Evolutionary conservation across 1,140 invertebrate species (phyloP).

Genomic region (Caligus rogercresseyi): DNA sequence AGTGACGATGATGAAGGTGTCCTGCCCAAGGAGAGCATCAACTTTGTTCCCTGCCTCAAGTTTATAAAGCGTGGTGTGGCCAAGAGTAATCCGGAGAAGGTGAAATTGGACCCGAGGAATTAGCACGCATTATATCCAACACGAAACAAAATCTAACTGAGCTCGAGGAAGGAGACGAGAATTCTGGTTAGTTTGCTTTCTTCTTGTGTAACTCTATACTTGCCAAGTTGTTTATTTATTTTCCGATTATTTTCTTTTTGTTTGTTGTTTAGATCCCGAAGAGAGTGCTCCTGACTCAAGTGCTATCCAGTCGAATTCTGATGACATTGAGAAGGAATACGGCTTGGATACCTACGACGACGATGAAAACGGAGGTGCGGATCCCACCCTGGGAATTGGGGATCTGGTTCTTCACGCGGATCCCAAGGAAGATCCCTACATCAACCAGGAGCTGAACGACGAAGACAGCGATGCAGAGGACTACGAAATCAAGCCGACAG

Average conservation of each 20-base stretch:
- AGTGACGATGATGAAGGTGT: not conserved
- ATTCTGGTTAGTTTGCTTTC: too few species aligned
- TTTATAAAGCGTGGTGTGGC: slow-evolving; percentile 2
- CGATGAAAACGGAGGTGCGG: slow-evolving; percentile 26
- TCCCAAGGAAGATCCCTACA: slow-evolving; percentile 38
- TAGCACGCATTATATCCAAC: slow-evolving; percentile 14
- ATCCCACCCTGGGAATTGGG: slow-evolving; percentile 29
- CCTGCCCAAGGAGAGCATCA: slow-evolving; percentile 1
- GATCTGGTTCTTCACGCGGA: slow-evolving; percentile 35
- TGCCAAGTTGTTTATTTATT: too few species aligned
- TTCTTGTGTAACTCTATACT: too few species aligned
- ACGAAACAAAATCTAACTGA: slow-evolving; percentile 5
- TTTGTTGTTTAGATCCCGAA: too few species aligned
- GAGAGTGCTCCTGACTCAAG: not conserved
- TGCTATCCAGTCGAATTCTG: not conserved
- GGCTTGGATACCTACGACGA: slow-evolving; percentile 31
- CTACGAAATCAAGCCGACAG: slow-evolving; percentile 65
- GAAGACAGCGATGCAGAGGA: slow-evolving; percentile 56
- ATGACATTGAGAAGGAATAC: slow-evolving; percentile 33
- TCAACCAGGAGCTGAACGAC: slow-evolving; percentile 46
- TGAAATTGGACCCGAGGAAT: slow-evolving; percentile 6
- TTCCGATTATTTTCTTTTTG: too few species aligned
- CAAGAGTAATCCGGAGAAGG: slow-evolving; percentile 4
- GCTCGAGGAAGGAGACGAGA: slow-evolving; percentile 6
- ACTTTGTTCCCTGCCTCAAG: slow-evolving; percentile 16